Conservation (phyloP, 2,113 vertebrate genomes). For the Apistogramma diplotaenia region DNA sequence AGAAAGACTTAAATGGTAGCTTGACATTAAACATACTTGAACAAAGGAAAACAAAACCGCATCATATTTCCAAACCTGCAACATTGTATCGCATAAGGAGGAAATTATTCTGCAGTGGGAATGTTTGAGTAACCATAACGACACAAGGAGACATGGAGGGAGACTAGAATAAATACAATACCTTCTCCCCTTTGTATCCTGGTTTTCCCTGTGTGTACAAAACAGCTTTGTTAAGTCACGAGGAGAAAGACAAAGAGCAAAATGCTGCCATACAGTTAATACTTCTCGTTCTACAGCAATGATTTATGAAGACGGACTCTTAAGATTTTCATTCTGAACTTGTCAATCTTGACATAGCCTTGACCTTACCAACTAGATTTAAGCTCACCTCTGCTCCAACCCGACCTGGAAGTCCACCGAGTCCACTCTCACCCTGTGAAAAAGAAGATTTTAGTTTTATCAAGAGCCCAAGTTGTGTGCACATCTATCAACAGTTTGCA, state of each 20-base stretch:
- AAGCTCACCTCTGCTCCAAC: conserved; percentile 83
- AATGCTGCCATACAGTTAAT: background rate
- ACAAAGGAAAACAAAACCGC: background rate
- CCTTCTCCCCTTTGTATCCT: conserved; percentile 91
- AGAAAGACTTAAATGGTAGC: background rate
- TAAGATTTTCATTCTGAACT: background rate
- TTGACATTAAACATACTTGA: conserved; percentile 6
- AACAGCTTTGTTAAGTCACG: conserved; percentile 13
- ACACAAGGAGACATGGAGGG: background rate
- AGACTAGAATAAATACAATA: conserved; percentile 49
- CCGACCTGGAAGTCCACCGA: conserved; percentile 84
- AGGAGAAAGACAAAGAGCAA: background rate
- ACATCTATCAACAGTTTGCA: background rate
- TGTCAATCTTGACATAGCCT: background rate
- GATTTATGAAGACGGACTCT: background rate
- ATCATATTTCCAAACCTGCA: background rate
- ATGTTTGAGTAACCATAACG: background rate
- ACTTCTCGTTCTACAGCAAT: background rate
- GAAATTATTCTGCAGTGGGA: conserved; percentile 11
- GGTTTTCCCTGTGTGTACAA: conserved; percentile 82
- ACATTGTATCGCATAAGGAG: background rate
- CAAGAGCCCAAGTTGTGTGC: background rate
- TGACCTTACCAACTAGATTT: background rate
- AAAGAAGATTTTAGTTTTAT: background rate
- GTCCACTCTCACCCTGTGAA: conserved; percentile 82